Evolutionary conservation across 1,140 invertebrate species (phyloP), one percentile per base, ranked within the genome.

Genomic region (Doryteuthis pealeii): DNA sequence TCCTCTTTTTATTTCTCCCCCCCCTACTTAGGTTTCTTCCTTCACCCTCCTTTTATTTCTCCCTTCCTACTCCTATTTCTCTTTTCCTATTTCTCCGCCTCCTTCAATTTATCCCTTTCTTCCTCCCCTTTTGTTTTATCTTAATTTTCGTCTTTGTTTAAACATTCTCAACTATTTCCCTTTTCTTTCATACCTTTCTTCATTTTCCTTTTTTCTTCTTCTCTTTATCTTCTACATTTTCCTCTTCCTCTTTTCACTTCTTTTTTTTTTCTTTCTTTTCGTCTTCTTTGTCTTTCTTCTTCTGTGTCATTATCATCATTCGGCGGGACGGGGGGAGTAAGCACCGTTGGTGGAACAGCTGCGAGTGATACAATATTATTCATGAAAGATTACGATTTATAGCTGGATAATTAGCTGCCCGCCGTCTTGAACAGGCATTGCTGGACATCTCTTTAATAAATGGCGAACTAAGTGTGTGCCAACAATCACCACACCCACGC

Each of bases 331-430:
- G 26, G 10, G 18, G 54, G 54, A 18, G 54, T 62, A 18, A 62
- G 54, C 22, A 5, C 26, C 18, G 54, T 28, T 62, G 22, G 26
- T 4, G 54, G 54, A 22, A 62, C 54, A 62, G 54, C 54, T 62
- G 54, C 26, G 54, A 62, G 54, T 62, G 54, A 62, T 62, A 62
- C 54, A 62, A 62, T 62, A 62, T 62, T 62, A 62, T 62, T 62
- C 26, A 62, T 62, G 54, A 22, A 62, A 62, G 54, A 62, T n/a
- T 62, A 28, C 54, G 54, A 62, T 62, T 62, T 62, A 62, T 62
- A 28, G 54, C 26, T 62, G 54, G 54, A 62, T 62, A 62, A 62
- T 62, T 62, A 62, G 54, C 54, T 62, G 54, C 54, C 54, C 18
- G 54, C 22, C 22, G n/a, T n/a, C 54, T 22, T 6, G 26, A 15